Conservation (phyloP, 2,888 invertebrate species). For the Geophilus truncorum region DNA sequence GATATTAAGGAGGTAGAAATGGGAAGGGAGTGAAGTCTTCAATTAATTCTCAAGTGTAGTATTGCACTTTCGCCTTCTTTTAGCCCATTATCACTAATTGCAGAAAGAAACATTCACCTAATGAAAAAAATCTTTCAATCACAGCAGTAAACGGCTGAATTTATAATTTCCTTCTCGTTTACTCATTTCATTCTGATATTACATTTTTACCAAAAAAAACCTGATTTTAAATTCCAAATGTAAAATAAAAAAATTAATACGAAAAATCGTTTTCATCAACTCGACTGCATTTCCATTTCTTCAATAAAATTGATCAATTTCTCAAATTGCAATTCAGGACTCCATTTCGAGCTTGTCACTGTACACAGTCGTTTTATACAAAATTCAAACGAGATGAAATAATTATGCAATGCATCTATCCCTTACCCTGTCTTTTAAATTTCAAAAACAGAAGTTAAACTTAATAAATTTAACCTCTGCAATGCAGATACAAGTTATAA, state of each 20-base stretch:
- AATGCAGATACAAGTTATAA: background rate
- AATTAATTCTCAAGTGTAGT: background rate
- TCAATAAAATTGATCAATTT: conserved; percentile 7
- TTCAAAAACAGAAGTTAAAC: background rate
- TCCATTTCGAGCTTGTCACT: background rate
- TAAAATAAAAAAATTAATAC: background rate
- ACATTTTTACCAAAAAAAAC: background rate
- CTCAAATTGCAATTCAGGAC: conserved; percentile 5
- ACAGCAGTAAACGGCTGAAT: background rate
- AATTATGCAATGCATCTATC: background rate
- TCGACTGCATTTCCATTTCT: background rate
- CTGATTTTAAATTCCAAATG: background rate
- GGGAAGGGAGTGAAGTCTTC: background rate
- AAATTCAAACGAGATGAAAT: background rate
- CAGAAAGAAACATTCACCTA: background rate
- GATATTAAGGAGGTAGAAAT: background rate
- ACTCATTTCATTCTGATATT: background rate
- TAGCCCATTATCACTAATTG: conserved; percentile 12
- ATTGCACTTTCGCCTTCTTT: conserved; percentile 9
- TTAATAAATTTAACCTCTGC: background rate
- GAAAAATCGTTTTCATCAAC: background rate
- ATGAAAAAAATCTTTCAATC: conserved; percentile 2
- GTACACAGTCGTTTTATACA: background rate
- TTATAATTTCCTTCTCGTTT: background rate
- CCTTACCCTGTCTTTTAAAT: background rate